Evolutionary conservation across 1,140 invertebrate species (phyloP).

Genomic region (Trichoplusia ni): DNA sequence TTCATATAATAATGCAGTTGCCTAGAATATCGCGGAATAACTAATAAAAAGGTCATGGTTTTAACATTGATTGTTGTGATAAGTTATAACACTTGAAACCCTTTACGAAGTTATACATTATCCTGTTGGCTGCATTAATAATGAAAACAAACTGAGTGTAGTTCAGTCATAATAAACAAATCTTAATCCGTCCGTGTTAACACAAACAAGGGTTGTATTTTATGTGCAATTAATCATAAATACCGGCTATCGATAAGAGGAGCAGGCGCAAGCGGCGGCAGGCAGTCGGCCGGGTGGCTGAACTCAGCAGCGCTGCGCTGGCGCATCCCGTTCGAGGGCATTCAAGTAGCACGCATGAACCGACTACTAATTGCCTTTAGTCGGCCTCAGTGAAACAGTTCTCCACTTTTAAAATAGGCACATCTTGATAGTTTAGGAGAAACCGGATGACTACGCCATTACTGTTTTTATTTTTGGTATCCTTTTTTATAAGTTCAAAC

Average conservation of each 20-base stretch:
- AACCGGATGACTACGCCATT: conserved; percentile 12
- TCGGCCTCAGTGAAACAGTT: conserved; percentile 40
- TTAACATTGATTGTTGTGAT: neutral
- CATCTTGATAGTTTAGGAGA: conserved; percentile 34
- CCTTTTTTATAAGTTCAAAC: too few relatives aligned
- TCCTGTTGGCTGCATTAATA: neutral
- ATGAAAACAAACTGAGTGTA: conserved; percentile 1
- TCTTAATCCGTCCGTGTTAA: conserved; percentile 5
- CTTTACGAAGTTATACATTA: too few relatives aligned
- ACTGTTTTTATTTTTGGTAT: conserved; percentile 15
- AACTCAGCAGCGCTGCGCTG: conserved; percentile 42
- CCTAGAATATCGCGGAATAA: too few relatives aligned
- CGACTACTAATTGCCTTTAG: conserved; percentile 53
- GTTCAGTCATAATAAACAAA: conserved; percentile 1
- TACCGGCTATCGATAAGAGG: conserved; percentile 14
- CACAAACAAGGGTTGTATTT: conserved; percentile 21
- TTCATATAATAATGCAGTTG: too few relatives aligned
- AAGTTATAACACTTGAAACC: too few relatives aligned
- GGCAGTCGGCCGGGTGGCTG: conserved; percentile 34
- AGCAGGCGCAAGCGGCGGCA: neutral
- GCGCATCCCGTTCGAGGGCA: conserved; percentile 52
- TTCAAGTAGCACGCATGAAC: conserved; percentile 53
- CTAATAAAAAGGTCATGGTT: too few relatives aligned
- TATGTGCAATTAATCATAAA: conserved; percentile 37
- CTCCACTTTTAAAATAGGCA: conserved; percentile 39